Evolutionary conservation across 2,888 invertebrate species (phyloP), one percentile per base, ranked within the genome.

Genomic region (Augochlorella aurata): DNA sequence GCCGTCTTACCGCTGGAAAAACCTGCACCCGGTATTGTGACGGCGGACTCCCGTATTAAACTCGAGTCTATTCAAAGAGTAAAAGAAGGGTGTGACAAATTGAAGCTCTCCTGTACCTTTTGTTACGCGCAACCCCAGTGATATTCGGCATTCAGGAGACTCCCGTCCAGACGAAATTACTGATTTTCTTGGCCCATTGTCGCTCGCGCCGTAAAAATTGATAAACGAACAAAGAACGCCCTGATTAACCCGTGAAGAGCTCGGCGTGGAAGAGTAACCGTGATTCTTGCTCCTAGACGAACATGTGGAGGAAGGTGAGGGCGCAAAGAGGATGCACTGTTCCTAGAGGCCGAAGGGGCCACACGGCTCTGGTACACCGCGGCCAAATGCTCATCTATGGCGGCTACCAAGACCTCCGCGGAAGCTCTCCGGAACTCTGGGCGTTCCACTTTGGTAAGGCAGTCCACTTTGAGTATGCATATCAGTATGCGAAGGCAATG

Each of bases 381-480:
- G 96, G 97, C 86, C 95, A 96, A 87, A 97, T 98, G 96, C 95
- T 97, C 82, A 95, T 98, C 85, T 98, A 97, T 93, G 98, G 98
- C 8, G 98, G 98, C 7, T 98, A 97, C 94, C 96, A 97, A 91
- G 98, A 98, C 93, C 94, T 98, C 82, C 95, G 96, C 76, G 98
- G 98, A 10, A 97, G 98, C 65, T 96, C 96, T 24, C 96, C 96
- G 74, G 98, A 98, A 93, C 94, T 98, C 8, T 98, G 98, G 98
- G 96, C 96, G 3, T 98, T 97, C 92, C 97, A 97, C 93, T 97
- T 97, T 87, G 97, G 98, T 97, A 94, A 75, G 24, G 50, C 12
- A 2, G 50, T n/a, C n/a, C n/a, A n/a, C n/a, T n/a, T n/a, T 4
- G 18, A 21, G 24, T 7, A 38, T 38, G 38, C 38, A 9, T 18